Conservation (phyloP, 2,113 vertebrate genomes). For the Centrocercus urophasianus region DNA sequence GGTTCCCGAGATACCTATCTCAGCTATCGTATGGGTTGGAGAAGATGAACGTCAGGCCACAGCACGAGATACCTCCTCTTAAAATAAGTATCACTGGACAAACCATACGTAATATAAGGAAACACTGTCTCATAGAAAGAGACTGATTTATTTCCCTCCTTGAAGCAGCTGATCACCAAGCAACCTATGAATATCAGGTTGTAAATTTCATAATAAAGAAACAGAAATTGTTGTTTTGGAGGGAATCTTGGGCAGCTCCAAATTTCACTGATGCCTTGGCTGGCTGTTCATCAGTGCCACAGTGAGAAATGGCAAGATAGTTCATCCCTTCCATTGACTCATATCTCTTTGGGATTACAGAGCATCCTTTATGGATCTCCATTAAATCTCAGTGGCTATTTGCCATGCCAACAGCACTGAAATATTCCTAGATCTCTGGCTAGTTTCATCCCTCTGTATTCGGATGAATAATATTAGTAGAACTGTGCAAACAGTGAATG, state of each 20-base stretch:
- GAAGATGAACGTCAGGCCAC: neutral
- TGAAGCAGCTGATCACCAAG: conserved; percentile 8
- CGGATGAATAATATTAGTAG: neutral
- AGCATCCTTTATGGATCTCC: conserved; percentile 21
- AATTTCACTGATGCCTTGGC: conserved; percentile 1
- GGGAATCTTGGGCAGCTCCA: neutral
- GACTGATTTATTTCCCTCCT: neutral
- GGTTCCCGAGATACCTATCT: neutral
- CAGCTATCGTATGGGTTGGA: neutral
- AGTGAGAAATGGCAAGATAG: neutral
- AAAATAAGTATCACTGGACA: neutral
- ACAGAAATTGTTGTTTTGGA: neutral
- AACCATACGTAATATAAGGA: neutral
- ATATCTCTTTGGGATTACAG: neutral
- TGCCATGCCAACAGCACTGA: neutral
- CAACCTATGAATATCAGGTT: neutral
- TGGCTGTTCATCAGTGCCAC: neutral
- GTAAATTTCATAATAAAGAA: conserved; percentile 24
- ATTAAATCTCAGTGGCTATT: neutral
- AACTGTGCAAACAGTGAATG: conserved; percentile 13
- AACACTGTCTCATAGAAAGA: neutral
- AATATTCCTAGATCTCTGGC: neutral
- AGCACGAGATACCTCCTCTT: neutral
- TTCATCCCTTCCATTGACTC: neutral
- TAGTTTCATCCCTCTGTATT: neutral